Conservation (phyloP, 1,140 invertebrate genomes). For the Drosophila lacertosa region DNA sequence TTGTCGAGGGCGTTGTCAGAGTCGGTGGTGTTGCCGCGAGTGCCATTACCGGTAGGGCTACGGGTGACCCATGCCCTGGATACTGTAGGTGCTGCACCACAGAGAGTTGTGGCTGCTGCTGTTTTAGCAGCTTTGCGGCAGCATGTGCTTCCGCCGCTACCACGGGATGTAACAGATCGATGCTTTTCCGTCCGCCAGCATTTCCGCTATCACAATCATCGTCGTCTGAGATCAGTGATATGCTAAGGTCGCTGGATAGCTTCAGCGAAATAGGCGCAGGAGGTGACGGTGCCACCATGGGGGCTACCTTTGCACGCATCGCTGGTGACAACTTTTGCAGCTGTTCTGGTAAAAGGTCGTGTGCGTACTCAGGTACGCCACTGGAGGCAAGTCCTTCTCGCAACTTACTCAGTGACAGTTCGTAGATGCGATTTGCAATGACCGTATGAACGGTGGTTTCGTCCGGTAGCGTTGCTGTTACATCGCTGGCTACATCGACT, state of each 20-base stretch:
- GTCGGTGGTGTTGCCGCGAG: slow-evolving; percentile 18
- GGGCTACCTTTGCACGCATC: slow-evolving; percentile 66
- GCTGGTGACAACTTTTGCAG: slow-evolving; percentile 68
- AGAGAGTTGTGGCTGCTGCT: slow-evolving; percentile 70
- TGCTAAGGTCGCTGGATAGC: slow-evolving; percentile 79
- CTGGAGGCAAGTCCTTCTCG: slow-evolving; percentile 78
- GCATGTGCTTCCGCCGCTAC: slow-evolving; percentile 62
- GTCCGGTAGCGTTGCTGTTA: slow-evolving; percentile 64
- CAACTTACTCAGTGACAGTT: slow-evolving; percentile 74
- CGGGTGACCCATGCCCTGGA: slow-evolving; percentile 44
- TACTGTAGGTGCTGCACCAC: slow-evolving; percentile 72
- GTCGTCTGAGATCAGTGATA: slow-evolving; percentile 83
- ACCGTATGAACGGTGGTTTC: slow-evolving; percentile 82
- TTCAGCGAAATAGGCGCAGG: slow-evolving; percentile 75
- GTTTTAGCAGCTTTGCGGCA: slow-evolving; percentile 65
- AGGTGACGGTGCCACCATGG: slow-evolving; percentile 53
- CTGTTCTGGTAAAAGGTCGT: slow-evolving; percentile 62
- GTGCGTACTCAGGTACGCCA: slow-evolving; percentile 69
- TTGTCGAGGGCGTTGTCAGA: slow-evolving; percentile 28
- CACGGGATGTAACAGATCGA: slow-evolving; percentile 52
- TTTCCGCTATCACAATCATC: slow-evolving; percentile 69
- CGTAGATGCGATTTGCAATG: slow-evolving; percentile 80
- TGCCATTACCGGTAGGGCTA: slow-evolving; percentile 61
- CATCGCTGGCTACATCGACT: slow-evolving; percentile 54
- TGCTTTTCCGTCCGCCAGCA: slow-evolving; percentile 2